Base-by-base conservation (phyloP, 2,797 vertebrate species). In the Myotis vivesi region DNA sequence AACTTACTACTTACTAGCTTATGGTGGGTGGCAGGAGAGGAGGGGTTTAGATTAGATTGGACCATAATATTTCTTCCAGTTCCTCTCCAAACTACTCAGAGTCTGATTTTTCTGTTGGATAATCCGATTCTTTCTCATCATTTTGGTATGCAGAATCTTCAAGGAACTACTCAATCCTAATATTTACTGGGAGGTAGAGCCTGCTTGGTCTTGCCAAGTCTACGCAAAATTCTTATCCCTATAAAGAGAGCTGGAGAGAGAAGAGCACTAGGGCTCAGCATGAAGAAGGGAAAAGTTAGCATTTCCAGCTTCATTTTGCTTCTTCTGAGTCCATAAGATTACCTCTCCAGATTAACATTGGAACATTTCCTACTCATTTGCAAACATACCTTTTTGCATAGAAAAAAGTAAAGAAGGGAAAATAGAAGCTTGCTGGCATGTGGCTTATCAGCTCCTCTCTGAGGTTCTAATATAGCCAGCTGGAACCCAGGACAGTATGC, bases 231-330 rank as follows among this genome's bases (percentile, higher is more conserved):
- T 28, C 25, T 36, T 64, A 69, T 8, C 11, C 3, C 22, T 76
- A 7, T 36, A 23, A 68, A 62, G 20, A 44, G 28, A 0, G 1
- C 17, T 92, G 79, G 84, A 90, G 57, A 93, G 25, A 87, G 93
- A 85, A 90, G n/a, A 93, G 79, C 57, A 33, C 2, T 20, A 13
- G 13, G 64, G 36, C 33, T 93, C 59, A 73, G 51, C 36, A 81
- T 73, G 46, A 80, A 66, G 20, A 28, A 2, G 8, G n/a, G 5
- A 69, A 44, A 84, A 36, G 17, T 92, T 41, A 0, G 2, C 5
- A 53, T 69, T 33, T 84, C 30, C 91, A 88, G 36, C 5, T 96
- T 75, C 66, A 72, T 69, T 22, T 33, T 23, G 9, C 91, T 92
- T 68, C 76, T 1, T 0, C 51, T 85, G 51, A 28, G 16, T 28